Evolutionary conservation across 2,888 invertebrate species (phyloP).

Genomic region (Melipona beecheii): DNA sequence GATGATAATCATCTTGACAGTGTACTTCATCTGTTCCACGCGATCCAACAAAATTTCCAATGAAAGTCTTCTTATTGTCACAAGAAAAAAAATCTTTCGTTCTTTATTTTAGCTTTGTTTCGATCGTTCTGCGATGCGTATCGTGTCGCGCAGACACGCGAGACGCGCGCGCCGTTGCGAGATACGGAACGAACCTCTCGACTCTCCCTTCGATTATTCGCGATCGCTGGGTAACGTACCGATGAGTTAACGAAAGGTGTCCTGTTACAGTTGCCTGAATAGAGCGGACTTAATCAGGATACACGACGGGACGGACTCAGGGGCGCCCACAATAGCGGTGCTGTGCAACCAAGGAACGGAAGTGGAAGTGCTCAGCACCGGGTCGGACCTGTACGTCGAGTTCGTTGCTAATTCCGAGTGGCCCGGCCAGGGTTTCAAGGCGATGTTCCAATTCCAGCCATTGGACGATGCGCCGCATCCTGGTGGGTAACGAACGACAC

Average conservation of each 20-base stretch:
- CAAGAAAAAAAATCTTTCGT: not conserved
- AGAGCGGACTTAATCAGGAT: slow-evolving; percentile 94
- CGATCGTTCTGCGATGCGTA: not conserved
- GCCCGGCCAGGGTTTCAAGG: slow-evolving; percentile 92
- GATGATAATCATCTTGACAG: too few species aligned
- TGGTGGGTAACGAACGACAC: slow-evolving; percentile 62
- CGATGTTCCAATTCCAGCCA: slow-evolving; percentile 90
- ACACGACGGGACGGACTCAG: slow-evolving; percentile 91
- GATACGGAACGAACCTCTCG: not conserved
- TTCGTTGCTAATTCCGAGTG: slow-evolving; percentile 93
- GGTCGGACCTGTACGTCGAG: slow-evolving; percentile 92
- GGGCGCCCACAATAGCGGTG: slow-evolving; percentile 91
- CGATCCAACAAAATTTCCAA: not conserved
- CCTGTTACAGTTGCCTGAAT: slow-evolving; percentile 90
- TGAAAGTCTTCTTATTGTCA: not conserved
- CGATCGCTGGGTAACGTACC: slow-evolving; percentile 18
- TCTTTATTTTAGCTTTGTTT: not conserved
- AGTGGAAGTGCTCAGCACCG: slow-evolving; percentile 93
- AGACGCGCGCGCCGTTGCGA: not conserved
- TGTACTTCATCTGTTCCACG: too few species aligned
- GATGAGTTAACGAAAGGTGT: slow-evolving; percentile 70
- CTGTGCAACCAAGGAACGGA: slow-evolving; percentile 92
- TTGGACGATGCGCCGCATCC: slow-evolving; percentile 84
- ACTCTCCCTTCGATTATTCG: slow-evolving; percentile 20
- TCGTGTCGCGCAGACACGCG: not conserved